Percentiles rank a stretch among this genome's conserved stretches.
Conservation (phyloP, 2,888 invertebrate species). For the Toxonevra muliebris region DNA sequence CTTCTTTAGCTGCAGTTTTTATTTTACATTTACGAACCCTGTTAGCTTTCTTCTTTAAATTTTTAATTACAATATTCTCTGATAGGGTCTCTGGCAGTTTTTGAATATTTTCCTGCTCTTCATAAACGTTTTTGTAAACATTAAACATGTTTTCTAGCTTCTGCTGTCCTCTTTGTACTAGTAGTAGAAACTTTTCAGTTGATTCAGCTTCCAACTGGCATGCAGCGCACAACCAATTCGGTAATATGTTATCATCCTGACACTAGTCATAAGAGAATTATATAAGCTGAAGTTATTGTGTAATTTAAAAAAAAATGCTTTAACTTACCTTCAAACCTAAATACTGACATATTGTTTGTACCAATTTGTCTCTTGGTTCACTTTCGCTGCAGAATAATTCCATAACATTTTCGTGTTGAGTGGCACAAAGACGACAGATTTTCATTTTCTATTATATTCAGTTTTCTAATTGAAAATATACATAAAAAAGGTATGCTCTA, state of each 20-base stretch:
- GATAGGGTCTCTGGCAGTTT: neutral
- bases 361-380: slow-evolving; percentile 9
- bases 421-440: slow-evolving; percentile 79
- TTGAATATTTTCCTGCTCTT: neutral
- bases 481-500: too few relatives aligned
- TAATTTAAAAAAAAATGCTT: neutral
- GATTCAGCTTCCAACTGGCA: slow-evolving; percentile 81
- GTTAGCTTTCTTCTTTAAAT: slow-evolving; percentile 43
- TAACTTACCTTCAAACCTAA: slow-evolving; percentile 14
- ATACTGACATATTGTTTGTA: slow-evolving; percentile 22
- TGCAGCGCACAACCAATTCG: slow-evolving; percentile 78
- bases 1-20: neutral
- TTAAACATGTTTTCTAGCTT: slow-evolving; percentile 60
- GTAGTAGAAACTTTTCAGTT: slow-evolving; percentile 77
- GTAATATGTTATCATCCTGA: slow-evolving; percentile 74
- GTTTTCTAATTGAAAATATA: too few relatives aligned
- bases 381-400: slow-evolving; percentile 68
- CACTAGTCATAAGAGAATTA: slow-evolving; percentile 66
- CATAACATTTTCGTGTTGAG: slow-evolving; percentile 76
- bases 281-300: neutral
- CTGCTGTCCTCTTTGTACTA: slow-evolving; percentile 75
- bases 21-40: neutral
- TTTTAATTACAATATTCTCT: neutral
- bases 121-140: slow-evolving; percentile 38
- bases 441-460: too few relatives aligned